A percentile compares a stretch with the other conserved stretches of the same genome.
Conservation (phyloP, 2,113 vertebrate genomes). For the Perccottus glenii region DNA sequence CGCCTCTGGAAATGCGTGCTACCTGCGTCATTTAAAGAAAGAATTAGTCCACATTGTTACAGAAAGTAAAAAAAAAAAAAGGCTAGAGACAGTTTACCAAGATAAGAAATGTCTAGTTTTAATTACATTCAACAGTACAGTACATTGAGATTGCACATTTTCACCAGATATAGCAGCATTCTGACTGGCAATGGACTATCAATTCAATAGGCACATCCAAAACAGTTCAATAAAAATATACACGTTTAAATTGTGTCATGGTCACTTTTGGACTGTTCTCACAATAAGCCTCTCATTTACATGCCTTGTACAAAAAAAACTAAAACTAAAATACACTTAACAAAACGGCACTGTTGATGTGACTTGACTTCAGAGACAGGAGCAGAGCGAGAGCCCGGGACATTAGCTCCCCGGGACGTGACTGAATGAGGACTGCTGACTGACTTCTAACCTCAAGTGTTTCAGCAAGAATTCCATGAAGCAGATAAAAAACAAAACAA, state of each 20-base stretch:
- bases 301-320: slow-evolving; percentile 55
- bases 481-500: too few species aligned
- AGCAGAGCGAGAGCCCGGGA: slow-evolving; percentile 11
- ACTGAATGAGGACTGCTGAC: too few species aligned
- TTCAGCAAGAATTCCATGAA: too few species aligned
- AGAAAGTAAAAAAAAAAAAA: slow-evolving; percentile 10
- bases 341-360: neutral
- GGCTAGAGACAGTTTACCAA: slow-evolving; percentile 62
- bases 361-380: slow-evolving; percentile 21
- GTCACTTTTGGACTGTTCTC: slow-evolving; percentile 33
- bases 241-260: slow-evolving; percentile 40
- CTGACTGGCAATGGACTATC: slow-evolving; percentile 75
- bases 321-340: slow-evolving; percentile 22
- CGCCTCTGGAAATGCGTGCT: too few species aligned
- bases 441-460: too few species aligned
- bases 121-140: slow-evolving; percentile 80
- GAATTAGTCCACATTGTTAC: too few species aligned
- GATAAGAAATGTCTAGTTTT: slow-evolving; percentile 78
- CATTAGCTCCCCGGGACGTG: too few species aligned
- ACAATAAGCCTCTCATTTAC: slow-evolving; percentile 64
- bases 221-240: slow-evolving; percentile 66
- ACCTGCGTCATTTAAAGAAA: too few species aligned
- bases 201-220: slow-evolving; percentile 72
- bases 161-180: slow-evolving; percentile 83
- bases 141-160: slow-evolving; percentile 82